Percentiles rank a stretch among this genome's conserved stretches.
Evolutionary conservation across 2,797 vertebrate species (phyloP).

Genomic region (Sphenopsis melanotis): DNA sequence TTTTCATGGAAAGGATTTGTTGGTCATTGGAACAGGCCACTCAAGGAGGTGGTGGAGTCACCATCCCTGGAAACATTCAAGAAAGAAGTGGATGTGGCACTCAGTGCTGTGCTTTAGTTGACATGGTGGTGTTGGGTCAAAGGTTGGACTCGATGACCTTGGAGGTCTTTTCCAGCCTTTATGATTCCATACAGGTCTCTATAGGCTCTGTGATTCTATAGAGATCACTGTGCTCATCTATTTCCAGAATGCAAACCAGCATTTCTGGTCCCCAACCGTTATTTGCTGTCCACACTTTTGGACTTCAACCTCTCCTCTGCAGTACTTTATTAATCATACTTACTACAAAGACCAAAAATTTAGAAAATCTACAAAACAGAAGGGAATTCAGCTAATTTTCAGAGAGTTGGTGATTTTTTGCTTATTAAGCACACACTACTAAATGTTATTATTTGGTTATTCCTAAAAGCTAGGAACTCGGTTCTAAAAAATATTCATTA

Average conservation of each 20-base stretch:
- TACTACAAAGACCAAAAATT: neutral
- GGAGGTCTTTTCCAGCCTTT: neutral
- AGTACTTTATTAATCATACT: neutral
- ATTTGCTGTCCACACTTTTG: neutral
- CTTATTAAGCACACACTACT: neutral
- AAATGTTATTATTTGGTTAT: neutral
- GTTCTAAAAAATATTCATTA: neutral
- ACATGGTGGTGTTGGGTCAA: neutral
- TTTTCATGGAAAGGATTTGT: neutral
- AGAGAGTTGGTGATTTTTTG: neutral
- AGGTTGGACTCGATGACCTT: fast-evolving
- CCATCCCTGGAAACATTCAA: neutral
- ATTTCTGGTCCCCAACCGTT: neutral
- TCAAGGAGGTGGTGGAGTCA: neutral
- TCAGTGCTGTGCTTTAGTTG: neutral
- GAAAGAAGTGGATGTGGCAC: neutral
- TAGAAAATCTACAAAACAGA: neutral
- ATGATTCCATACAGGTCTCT: neutral
- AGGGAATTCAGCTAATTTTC: neutral
- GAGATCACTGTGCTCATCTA: neutral
- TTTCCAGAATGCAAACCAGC: neutral
- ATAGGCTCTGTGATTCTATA: neutral
- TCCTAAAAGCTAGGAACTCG: neutral
- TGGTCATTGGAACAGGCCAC: neutral
- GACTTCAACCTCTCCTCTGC: neutral